Evolutionary conservation across 2,113 vertebrate species (phyloP).

Genomic region (Cryptotis parvus): DNA sequence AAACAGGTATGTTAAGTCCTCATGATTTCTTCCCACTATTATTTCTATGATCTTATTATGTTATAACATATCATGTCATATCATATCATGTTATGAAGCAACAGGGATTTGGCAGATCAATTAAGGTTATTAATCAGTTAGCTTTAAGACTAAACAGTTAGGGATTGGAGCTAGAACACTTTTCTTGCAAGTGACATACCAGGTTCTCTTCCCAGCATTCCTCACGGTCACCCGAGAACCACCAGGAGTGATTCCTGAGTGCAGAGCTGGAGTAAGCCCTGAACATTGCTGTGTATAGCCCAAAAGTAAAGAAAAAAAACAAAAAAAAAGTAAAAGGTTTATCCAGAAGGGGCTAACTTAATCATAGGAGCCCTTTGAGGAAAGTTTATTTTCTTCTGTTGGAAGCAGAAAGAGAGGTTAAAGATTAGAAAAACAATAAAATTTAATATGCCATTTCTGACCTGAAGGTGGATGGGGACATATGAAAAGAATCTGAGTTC

Average conservation of each 20-base stretch:
- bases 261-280: no score
- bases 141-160: not conserved
- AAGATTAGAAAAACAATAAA: not conserved
- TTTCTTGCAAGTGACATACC: no score
- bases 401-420: not conserved
- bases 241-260: no score
- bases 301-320: no score
- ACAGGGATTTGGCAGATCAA: conserved; percentile 25
- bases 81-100: conserved; percentile 7
- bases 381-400: not conserved
- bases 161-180: not conserved
- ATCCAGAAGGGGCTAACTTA: not conserved
- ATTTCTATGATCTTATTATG: not conserved
- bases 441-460: not conserved
- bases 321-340: not conserved
- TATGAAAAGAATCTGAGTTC: not conserved
- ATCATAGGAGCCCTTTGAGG: not conserved
- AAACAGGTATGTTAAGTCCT: not conserved
- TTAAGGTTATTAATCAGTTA: conserved; percentile 60
- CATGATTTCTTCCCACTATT: not conserved
- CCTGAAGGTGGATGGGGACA: not conserved
- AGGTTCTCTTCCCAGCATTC: no score
- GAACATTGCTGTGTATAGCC: no score
- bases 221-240: no score
- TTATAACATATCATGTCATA: not conserved